Evolutionary conservation across 1,140 invertebrate species (phyloP), one percentile per base, ranked within the genome.

Genomic region (Glomeris maerens): DNA sequence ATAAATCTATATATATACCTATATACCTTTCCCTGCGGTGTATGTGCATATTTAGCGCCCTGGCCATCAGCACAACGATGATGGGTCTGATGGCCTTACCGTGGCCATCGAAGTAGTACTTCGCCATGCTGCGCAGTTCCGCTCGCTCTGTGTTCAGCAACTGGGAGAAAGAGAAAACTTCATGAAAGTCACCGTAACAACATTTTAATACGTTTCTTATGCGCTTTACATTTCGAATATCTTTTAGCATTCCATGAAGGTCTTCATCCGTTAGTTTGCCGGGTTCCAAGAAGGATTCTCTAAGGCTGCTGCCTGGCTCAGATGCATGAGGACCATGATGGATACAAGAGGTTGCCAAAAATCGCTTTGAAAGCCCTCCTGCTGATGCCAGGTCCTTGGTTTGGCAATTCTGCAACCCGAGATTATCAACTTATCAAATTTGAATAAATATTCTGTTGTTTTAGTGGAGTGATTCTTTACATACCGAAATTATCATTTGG

Each of bases 61-160:
- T 75, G 59, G 89, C 85, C 80, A 93, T 89, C 36, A 94, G 74
- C 59, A 93, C 78, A 20, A 84, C 80, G 31, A 95, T 80, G 79
- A 92, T 86, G 22, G 92, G 92, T 61, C 92, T 77, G 47, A 96
- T 73, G 41, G 88, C 86, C 74, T 97, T 97, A 53, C 92, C 92
- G 66, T 93, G 83, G 27, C 91, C 91, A 72, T 93, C 87, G 72
- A 97, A 95, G 71, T 96, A 95, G 70, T 97, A 96, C 57, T 81
- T 83, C 42, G 89, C 78, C 69, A 95, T 88, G 58, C 81, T 80
- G 64, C 81, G 79, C 60, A 94, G 69, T 65, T 90, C 82, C 47
- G 80, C 71, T 63, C 83, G 77, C 63, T 78, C 78, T 58, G 84
- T 87, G 61, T 83, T 83, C 59, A 91, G 71, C 67, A 82, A 78